Evolutionary conservation across 1,140 invertebrate species (phyloP).

Genomic region (Cheumatopsyche charites): DNA sequence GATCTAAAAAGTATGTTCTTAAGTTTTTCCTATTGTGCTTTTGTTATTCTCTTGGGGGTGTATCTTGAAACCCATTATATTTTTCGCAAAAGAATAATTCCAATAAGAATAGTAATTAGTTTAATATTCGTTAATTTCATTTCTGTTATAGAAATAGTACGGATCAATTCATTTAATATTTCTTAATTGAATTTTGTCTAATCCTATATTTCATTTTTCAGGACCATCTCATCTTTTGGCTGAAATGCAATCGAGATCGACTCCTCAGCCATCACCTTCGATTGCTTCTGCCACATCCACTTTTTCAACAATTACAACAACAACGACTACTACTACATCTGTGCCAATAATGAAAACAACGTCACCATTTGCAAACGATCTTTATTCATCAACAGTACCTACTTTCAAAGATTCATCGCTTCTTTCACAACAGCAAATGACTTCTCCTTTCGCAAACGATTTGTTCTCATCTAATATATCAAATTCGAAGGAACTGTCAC

Average conservation of each 20-base stretch:
- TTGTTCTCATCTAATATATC: neutral
- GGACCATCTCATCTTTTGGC: conserved; percentile 58
- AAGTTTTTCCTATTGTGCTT: conserved; percentile 2
- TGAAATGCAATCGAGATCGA: conserved; percentile 54
- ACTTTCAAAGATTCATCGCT: too few species aligned
- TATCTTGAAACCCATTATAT: neutral
- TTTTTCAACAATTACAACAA: conserved; percentile 49
- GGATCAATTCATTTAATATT: too few species aligned
- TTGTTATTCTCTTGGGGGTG: too few species aligned
- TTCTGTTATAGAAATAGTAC: too few species aligned
- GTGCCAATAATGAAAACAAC: conserved; percentile 12
- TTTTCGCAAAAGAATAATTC: neutral
- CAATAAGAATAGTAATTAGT: neutral
- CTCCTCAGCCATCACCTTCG: conserved; percentile 51
- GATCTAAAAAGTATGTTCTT: conserved; percentile 59
- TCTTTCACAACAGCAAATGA: neutral
- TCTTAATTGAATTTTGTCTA: too few species aligned
- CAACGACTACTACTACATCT: conserved; percentile 48
- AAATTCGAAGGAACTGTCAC: neutral
- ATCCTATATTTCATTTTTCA: conserved; percentile 44
- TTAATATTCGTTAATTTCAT: too few species aligned
- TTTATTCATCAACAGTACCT: conserved; percentile 49
- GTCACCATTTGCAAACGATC: conserved; percentile 49
- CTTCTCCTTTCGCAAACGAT: neutral
- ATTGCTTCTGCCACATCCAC: conserved; percentile 50